Conservation (phyloP, 2,797 vertebrate genomes). For the Lacerta viridis region DNA sequence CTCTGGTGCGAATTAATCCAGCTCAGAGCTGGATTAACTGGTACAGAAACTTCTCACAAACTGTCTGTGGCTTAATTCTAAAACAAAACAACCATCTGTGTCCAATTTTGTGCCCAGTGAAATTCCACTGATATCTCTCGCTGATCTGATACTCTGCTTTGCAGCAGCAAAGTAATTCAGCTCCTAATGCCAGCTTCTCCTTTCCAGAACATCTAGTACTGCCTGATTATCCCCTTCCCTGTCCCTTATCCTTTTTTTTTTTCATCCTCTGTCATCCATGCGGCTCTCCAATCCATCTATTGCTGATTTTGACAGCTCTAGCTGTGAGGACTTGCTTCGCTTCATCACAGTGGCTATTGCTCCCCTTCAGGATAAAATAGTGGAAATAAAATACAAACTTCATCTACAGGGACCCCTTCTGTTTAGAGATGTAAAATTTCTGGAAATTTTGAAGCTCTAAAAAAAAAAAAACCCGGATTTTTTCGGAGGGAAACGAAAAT, state of each 20-base stretch:
- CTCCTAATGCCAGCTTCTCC: not conserved
- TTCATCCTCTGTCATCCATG: not conserved
- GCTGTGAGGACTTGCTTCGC: too few relatives aligned
- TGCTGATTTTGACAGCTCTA: not conserved
- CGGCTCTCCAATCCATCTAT: not conserved
- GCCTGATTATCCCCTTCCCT: not conserved
- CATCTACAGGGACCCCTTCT: not conserved
- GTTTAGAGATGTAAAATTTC: not conserved
- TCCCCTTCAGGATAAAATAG: not conserved
- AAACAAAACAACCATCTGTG: not conserved
- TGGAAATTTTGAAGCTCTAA: too few relatives aligned
- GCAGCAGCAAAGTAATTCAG: not conserved
- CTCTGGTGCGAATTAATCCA: constrained; percentile 60
- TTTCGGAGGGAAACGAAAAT: too few relatives aligned
- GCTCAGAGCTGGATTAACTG: constrained; percentile 54
- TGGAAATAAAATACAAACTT: not conserved
- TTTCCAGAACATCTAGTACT: not conserved
- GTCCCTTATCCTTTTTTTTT: not conserved
- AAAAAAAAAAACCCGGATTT: too few relatives aligned
- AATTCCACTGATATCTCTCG: not conserved
- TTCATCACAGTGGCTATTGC: not conserved
- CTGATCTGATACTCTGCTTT: not conserved
- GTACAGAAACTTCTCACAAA: constrained; percentile 46
- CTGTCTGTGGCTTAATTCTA: not conserved
- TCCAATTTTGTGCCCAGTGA: constrained; percentile 13